Evolutionary conservation across 1,140 invertebrate species (phyloP).

Genomic region (Myzus persicae): DNA sequence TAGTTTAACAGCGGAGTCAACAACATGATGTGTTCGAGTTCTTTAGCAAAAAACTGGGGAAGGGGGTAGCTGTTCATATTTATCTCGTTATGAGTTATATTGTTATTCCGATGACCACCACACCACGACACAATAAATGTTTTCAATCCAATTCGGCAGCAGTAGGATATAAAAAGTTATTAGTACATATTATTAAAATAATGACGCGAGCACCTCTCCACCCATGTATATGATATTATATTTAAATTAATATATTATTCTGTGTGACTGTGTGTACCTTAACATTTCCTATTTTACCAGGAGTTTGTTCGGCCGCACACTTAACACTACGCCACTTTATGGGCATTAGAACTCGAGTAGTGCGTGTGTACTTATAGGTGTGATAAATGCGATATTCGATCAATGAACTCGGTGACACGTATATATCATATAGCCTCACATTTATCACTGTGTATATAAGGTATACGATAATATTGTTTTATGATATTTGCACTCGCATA

Average conservation of each 20-base stretch:
- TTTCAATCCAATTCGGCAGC: neutral
- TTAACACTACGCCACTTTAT: neutral
- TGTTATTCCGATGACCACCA: neutral
- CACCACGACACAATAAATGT: neutral
- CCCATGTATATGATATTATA: neutral
- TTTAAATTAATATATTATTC: neutral
- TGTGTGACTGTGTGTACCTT: neutral
- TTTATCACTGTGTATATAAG: neutral
- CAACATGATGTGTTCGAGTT: neutral
- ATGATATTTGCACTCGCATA: neutral
- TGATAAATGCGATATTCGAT: conserved; percentile 1
- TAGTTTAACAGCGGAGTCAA: neutral
- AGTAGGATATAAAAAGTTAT: too few relatives aligned
- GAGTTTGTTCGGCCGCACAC: neutral
- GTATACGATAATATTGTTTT: neutral
- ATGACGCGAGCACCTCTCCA: neutral
- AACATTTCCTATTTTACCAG: neutral
- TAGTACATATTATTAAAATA: neutral
- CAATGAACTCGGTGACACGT: conserved; percentile 10
- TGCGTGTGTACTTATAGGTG: neutral
- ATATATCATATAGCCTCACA: neutral
- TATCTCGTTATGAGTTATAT: neutral
- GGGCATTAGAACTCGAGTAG: neutral
- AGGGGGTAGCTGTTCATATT: neutral
- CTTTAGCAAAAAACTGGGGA: neutral